Evolutionary conservation across 1,140 invertebrate species (phyloP).

Genomic region (Diorhabda sublineata): DNA sequence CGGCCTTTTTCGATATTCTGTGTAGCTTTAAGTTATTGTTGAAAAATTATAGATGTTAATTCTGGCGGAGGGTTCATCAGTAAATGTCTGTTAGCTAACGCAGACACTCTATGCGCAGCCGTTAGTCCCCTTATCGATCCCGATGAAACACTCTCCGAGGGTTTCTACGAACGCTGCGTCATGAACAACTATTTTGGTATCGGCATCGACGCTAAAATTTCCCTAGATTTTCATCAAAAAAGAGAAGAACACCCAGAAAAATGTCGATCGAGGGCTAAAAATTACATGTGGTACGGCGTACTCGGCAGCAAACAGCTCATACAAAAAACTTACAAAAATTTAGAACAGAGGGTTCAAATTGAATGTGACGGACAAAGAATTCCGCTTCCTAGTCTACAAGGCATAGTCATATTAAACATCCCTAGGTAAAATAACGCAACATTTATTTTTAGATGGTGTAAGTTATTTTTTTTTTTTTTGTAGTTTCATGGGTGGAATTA

Average conservation of each 20-base stretch:
- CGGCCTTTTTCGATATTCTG: neutral
- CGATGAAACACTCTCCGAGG: constrained; percentile 84
- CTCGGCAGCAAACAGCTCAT: constrained; percentile 88
- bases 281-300: constrained; percentile 98
- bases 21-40: neutral
- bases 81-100: constrained; percentile 89
- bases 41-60: constrained; percentile 53
- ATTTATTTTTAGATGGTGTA: constrained; percentile 50
- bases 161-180: constrained; percentile 90
- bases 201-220: constrained; percentile 97
- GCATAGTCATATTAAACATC: constrained; percentile 96
- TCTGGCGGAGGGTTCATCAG: constrained; percentile 76
- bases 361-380: constrained; percentile 91
- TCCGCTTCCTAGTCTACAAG: constrained; percentile 88
- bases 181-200: constrained; percentile 99
- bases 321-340: constrained; percentile 91
- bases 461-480: constrained; percentile 28
- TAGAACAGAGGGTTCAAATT: constrained; percentile 89
- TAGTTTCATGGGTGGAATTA: constrained; percentile 97
- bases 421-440: constrained; percentile 59
- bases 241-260: constrained; percentile 97
- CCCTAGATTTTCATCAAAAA: constrained; percentile 96
- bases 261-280: constrained; percentile 87
- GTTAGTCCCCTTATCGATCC: constrained; percentile 90
- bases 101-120: constrained; percentile 92